These are phyloP conservation scores for Cancer borealis DNA, from an alignment of 2,888 invertebrate species.

Conservation along the genomic window DNA sequence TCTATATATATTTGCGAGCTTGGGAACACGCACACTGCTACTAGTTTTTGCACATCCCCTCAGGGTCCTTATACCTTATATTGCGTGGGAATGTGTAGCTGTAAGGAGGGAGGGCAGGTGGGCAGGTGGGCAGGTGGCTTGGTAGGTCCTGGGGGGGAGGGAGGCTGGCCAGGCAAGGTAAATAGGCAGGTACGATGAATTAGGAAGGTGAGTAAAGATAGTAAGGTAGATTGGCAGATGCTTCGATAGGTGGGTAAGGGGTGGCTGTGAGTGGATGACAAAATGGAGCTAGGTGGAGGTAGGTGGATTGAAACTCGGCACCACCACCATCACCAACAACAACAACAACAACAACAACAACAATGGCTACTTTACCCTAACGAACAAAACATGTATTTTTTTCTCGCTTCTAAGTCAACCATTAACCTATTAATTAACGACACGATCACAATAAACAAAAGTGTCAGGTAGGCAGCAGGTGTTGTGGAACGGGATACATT, in stretches of 20 bases:
- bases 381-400: background rate
- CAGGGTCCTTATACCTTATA: background rate
- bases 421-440: background rate
- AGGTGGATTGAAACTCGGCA: background rate
- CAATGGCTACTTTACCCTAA: background rate
- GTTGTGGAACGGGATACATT: background rate
- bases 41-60: background rate
- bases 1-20: background rate
- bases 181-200: background rate
- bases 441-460: background rate
- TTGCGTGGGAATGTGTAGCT: background rate
- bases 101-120: background rate
- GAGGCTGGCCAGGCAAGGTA: background rate
- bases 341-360: no score
- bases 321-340: background rate
- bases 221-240: background rate
- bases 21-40: background rate
- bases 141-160: background rate
- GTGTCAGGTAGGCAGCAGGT: background rate
- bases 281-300: background rate
- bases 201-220: background rate
- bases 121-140: background rate
- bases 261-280: background rate
- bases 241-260: background rate
- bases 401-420: background rate